Conservation (phyloP, 2,888 invertebrate species). For the Calephelis perditalis region DNA sequence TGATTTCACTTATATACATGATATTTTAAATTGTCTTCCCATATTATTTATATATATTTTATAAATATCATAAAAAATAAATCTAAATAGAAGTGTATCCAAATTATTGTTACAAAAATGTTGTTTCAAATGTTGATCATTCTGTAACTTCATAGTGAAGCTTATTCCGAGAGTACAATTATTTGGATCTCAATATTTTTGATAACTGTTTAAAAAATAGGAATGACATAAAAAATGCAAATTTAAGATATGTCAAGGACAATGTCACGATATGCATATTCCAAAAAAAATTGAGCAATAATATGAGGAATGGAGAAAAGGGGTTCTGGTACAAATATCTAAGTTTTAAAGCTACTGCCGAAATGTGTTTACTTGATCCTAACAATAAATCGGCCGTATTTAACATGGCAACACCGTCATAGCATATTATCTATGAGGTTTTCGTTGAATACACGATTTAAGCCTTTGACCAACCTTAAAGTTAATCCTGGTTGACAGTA, state of each 20-base stretch:
- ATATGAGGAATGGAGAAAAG: slow-evolving; percentile 12
- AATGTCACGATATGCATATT: slow-evolving; percentile 20
- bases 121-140: too few species aligned
- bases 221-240: slow-evolving; percentile 37
- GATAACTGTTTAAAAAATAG: slow-evolving; percentile 24
- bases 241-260: slow-evolving; percentile 13
- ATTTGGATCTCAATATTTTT: too few species aligned
- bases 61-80: too few species aligned
- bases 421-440: slow-evolving; percentile 53
- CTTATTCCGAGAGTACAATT: too few species aligned
- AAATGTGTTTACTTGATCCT: slow-evolving; percentile 8
- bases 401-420: slow-evolving; percentile 53
- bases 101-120: too few species aligned
- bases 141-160: too few species aligned
- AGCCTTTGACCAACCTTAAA: slow-evolving; percentile 9
- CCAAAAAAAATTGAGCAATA: slow-evolving; percentile 27
- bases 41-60: too few species aligned
- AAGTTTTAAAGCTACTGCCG: slow-evolving; percentile 6
- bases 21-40: too few species aligned
- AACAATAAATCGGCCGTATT: slow-evolving; percentile 40
- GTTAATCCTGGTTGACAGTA: background rate
- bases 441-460: slow-evolving; percentile 46
- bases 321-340: slow-evolving; percentile 20
- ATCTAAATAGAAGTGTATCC: too few species aligned
- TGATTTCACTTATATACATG: too few species aligned